Evolutionary conservation across 2,113 vertebrate species (phyloP).

Genomic region (Hiodon tergisus): DNA sequence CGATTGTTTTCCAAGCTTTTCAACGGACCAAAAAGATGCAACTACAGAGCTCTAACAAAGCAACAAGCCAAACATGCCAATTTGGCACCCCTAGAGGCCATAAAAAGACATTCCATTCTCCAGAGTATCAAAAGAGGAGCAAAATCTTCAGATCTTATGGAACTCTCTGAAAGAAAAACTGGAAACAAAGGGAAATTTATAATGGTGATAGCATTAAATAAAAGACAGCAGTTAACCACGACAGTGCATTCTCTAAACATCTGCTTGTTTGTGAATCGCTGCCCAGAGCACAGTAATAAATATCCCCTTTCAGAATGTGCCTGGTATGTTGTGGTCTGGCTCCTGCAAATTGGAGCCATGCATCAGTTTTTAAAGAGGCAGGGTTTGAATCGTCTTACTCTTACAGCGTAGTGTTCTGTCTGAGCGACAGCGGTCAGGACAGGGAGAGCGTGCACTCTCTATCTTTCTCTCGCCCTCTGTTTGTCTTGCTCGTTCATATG

Average conservation of each 20-base stretch:
- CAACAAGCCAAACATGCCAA: no score
- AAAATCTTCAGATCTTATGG: neutral
- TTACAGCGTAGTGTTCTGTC: neutral
- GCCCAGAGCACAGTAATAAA: constrained; percentile 42
- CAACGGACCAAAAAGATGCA: no score
- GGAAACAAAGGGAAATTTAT: neutral
- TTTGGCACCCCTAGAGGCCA: neutral
- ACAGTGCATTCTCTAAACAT: constrained; percentile 5
- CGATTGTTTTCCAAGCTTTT: no score
- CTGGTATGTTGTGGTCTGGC: neutral
- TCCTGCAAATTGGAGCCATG: neutral
- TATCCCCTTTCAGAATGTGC: constrained; percentile 39
- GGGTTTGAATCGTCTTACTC: constrained; percentile 10
- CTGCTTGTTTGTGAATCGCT: constrained; percentile 40
- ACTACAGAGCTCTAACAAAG: neutral
- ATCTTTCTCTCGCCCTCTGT: neutral
- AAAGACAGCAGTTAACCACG: constrained; percentile 6
- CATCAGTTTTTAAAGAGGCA: neutral
- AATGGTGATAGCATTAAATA: neutral
- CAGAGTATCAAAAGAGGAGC: neutral
- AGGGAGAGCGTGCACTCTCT: neutral
- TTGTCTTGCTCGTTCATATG: neutral
- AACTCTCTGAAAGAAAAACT: neutral
- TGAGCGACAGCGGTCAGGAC: neutral
- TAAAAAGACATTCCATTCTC: neutral